A percentile compares a stretch with the other conserved stretches of the same genome.
These are phyloP conservation scores for Trissonchulus sp. DNA, from an alignment of 2,888 invertebrate genomes.

Conservation along the genomic window DNA sequence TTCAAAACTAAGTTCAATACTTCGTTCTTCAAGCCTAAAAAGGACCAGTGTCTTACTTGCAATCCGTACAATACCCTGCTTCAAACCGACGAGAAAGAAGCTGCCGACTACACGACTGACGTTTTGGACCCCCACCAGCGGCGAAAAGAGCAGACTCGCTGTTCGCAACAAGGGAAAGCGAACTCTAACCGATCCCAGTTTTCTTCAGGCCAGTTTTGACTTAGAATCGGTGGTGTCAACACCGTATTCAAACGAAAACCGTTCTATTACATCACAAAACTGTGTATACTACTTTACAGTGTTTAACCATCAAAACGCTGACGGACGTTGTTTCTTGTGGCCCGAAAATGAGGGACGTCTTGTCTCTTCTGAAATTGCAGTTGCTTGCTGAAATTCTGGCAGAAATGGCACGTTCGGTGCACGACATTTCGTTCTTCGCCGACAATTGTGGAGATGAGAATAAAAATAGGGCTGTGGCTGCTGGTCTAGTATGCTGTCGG, in stretches of 20 bases:
- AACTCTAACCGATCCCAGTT: background rate
- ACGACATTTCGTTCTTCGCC: slow-evolving; percentile 10
- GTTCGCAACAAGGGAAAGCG: background rate
- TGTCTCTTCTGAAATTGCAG: slow-evolving; percentile 14
- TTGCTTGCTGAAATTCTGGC: slow-evolving; percentile 17
- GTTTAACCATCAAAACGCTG: slow-evolving; percentile 1
- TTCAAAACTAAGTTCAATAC: slow-evolving; percentile 26
- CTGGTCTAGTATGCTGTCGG: slow-evolving; percentile 10
- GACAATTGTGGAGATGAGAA: slow-evolving; percentile 30
- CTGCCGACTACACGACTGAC: background rate
- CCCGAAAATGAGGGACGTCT: slow-evolving; percentile 25
- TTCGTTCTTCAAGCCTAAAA: slow-evolving; percentile 23
- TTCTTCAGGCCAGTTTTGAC: slow-evolving; percentile 24
- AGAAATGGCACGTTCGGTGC: background rate
- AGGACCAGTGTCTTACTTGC: slow-evolving; percentile 25
- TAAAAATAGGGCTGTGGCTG: slow-evolving; percentile 14
- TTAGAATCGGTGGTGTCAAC: slow-evolving; percentile 26
- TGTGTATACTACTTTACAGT: slow-evolving; percentile 29
- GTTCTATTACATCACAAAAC: slow-evolving; percentile 30
- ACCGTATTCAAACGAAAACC: slow-evolving; percentile 14
- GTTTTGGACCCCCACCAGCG: background rate
- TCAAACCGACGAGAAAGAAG: background rate
- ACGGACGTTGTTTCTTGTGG: slow-evolving; percentile 28
- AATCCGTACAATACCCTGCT: background rate
- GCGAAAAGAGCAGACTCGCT: background rate